Percentiles rank a stretch among this genome's conserved stretches.
Evolutionary conservation across 1,140 invertebrate species (phyloP).

Genomic region (Muscidifurax raptorellus): DNA sequence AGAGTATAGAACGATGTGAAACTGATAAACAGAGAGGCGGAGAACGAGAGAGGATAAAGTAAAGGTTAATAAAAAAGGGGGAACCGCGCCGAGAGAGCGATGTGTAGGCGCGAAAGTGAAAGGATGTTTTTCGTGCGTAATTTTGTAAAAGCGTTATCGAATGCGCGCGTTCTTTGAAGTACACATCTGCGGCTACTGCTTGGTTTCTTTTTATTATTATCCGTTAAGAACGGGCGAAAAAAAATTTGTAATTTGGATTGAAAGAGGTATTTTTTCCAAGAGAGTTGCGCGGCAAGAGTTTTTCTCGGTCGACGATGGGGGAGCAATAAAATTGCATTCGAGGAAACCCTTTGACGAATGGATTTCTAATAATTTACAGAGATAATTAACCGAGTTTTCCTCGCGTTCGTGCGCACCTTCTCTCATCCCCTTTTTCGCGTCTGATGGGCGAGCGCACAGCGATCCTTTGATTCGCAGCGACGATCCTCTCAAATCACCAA

Average conservation of each 20-base stretch:
- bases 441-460: not conserved
- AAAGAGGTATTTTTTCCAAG: not conserved
- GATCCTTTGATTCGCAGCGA: constrained; percentile 57
- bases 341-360: constrained; percentile 58
- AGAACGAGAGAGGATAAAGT: not conserved
- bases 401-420: not conserved
- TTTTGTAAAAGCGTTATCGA: constrained; percentile 45
- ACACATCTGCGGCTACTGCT: not conserved
- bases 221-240: not conserved
- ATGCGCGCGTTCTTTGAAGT: constrained; percentile 26
- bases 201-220: constrained; percentile 12
- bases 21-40: constrained; percentile 18
- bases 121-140: constrained; percentile 43
- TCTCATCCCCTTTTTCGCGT: not conserved
- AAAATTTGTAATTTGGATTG: constrained; percentile 26
- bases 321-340: constrained; percentile 48
- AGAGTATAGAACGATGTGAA: not conserved
- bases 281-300: not conserved
- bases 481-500: constrained; percentile 30
- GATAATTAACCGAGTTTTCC: constrained; percentile 58
- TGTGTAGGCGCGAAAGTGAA: constrained; percentile 26
- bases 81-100: not conserved
- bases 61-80: constrained; percentile 6
- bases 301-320: not conserved
- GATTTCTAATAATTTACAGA: constrained; percentile 61